phyloP scores from a whole-genome alignment of 2,888 invertebrate species.

The Argyresthia albistria region DNA sequence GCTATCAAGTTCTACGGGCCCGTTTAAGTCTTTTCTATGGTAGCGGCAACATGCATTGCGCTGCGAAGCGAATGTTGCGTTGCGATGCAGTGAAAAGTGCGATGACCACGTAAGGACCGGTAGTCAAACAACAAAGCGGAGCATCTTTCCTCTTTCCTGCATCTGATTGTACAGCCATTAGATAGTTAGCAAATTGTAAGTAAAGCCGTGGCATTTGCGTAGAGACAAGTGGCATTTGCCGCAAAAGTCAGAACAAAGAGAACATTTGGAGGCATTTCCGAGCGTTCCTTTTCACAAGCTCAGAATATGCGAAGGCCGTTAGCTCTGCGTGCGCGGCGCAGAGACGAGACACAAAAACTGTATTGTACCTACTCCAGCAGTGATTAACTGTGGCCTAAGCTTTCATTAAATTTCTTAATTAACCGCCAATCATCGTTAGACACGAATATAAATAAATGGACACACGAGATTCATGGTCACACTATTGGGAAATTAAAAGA shows the following conservation, averaged over 20 bases:
- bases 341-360: neutral
- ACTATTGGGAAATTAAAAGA: no score
- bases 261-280: constrained; percentile 35
- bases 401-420: neutral
- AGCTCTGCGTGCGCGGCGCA: neutral
- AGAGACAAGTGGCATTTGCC: constrained; percentile 41
- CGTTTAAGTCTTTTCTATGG: no score
- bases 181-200: no score
- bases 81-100: no score
- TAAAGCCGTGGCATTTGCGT: constrained; percentile 33
- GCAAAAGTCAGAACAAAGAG: constrained; percentile 33
- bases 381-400: neutral
- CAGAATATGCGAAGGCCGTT: constrained; percentile 3
- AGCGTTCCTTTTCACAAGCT: constrained; percentile 27
- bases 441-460: neutral
- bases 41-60: no score
- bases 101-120: no score
- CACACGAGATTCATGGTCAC: no score
- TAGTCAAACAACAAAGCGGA: no score
- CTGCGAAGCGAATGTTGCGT: no score
- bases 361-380: neutral
- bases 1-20: no score
- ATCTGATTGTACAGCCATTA: no score
- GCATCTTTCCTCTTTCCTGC: no score
- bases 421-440: neutral